Conservation (phyloP, 2,888 invertebrate genomes). For the Xestia rhomboidea region DNA sequence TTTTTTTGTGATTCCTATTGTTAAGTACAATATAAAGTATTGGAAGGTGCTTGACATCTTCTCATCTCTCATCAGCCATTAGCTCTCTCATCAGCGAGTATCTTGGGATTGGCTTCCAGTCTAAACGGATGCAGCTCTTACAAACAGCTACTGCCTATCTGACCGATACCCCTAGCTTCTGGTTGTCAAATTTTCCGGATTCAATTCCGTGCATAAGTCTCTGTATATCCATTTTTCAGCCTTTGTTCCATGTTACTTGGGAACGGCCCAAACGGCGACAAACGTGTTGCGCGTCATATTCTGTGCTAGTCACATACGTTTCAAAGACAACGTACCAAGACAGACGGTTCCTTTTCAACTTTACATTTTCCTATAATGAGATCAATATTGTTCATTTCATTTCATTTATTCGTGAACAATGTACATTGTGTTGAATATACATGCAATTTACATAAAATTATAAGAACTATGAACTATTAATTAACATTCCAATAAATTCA, state of each 20-base stretch:
- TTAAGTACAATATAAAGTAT: no score
- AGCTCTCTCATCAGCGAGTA: background rate
- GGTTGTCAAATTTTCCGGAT: background rate
- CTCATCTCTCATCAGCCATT: no score
- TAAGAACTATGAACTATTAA: no score
- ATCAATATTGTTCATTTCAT: no score
- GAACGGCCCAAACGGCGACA: background rate
- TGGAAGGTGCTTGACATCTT: no score
- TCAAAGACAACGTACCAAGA: background rate
- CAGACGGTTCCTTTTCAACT: background rate
- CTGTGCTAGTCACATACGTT: background rate
- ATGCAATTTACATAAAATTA: no score
- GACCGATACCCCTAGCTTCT: background rate
- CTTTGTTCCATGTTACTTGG: background rate
- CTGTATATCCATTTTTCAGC: background rate
- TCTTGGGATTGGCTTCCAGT: background rate
- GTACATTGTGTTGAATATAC: no score
- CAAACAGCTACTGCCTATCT: background rate
- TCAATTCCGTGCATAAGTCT: background rate
- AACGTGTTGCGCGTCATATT: background rate
- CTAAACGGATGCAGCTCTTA: background rate
- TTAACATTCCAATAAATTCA: no score
- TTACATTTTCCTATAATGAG: background rate
- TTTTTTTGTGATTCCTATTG: no score
- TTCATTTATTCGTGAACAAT: no score